phyloP scores from a whole-genome alignment of 2,888 invertebrate genomes.

The Eudasyphora cyanicolor region DNA sequence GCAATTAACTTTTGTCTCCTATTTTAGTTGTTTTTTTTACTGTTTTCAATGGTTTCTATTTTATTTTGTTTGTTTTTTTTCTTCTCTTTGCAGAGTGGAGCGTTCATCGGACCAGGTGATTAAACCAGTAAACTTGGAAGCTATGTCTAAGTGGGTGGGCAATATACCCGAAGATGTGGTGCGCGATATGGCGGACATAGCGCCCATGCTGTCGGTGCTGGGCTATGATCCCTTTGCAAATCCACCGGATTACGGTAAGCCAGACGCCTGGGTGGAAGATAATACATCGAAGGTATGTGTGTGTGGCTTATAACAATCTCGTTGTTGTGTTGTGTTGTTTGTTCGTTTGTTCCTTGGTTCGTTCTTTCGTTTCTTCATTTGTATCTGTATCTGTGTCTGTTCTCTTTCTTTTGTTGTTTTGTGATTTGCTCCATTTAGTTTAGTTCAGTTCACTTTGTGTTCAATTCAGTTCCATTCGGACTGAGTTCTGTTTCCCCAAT shows the following conservation, averaged over 20 bases:
- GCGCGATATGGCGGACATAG: conserved; percentile 94
- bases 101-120: conserved; percentile 99
- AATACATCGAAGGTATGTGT: conserved; percentile 82
- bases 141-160: conserved; percentile 95
- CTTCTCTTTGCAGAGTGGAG: conserved; percentile 87
- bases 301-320: conserved; percentile 67
- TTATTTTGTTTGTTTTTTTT: conserved; percentile 24
- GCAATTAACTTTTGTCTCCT: conserved; percentile 47
- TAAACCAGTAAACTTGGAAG: conserved; percentile 98
- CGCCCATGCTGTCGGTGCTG: conserved; percentile 94
- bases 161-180: conserved; percentile 94
- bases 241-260: conserved; percentile 95
- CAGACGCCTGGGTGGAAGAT: conserved; percentile 87
- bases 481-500: conserved; percentile 16
- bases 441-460: conserved; percentile 14
- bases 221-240: conserved; percentile 98
- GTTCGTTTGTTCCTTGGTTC: conserved; percentile 65
- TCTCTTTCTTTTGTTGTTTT: conserved; percentile 62
- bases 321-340: conserved; percentile 55
- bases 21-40: conserved; percentile 13
- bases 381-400: conserved; percentile 66
- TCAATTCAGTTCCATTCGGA: conserved; percentile 10
- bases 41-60: conserved; percentile 39
- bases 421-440: conserved; percentile 43
- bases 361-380: too few relatives aligned